Evolutionary conservation across 92 coral and sea anemone species (phyloP).

Genomic region (Zoanthus gigantus): DNA sequence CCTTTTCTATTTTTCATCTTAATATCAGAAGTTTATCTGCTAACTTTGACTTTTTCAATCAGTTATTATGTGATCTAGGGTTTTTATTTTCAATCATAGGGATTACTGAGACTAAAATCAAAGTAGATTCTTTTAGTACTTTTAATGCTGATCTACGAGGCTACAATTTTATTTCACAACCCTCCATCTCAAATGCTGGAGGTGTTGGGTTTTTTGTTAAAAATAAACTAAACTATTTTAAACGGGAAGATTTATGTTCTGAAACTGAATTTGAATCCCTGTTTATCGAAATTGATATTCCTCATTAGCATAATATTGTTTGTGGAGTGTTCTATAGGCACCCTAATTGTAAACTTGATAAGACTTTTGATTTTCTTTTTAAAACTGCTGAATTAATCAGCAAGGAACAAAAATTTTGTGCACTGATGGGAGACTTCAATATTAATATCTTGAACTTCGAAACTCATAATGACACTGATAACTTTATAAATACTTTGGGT

Average conservation of each 20-base stretch:
- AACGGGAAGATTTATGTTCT: slow-evolving; percentile 48
- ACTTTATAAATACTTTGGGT: slow-evolving; percentile 64
- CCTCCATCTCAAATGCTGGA: slow-evolving; percentile 58
- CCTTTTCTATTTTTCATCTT: slow-evolving; percentile 40
- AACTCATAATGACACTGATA: slow-evolving; percentile 46
- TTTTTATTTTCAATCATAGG: slow-evolving; percentile 33
- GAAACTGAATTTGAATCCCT: neutral
- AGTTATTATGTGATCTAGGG: slow-evolving; percentile 16
- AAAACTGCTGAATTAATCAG: no score
- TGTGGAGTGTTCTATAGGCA: slow-evolving; percentile 66
- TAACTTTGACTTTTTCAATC: slow-evolving; percentile 11
- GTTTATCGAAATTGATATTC: neutral
- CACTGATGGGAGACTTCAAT: slow-evolving; percentile 65
- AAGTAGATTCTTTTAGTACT: neutral
- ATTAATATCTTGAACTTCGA: slow-evolving; percentile 57
- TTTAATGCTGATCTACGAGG: slow-evolving; percentile 31
- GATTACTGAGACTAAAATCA: slow-evolving; percentile 36
- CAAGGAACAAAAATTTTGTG: slow-evolving; percentile 18
- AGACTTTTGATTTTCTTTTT: neutral
- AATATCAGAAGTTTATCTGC: slow-evolving; percentile 44
- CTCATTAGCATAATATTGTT: no score
- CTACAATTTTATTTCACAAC: slow-evolving; percentile 52
- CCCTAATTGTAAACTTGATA: slow-evolving; percentile 48
- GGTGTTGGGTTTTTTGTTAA: slow-evolving; percentile 68
- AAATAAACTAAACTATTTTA: slow-evolving; percentile 30